Percentiles rank a stretch among this genome's conserved stretches.
Evolutionary conservation across 1,140 invertebrate genomes (phyloP).

Genomic region (Stenopsyche tienmushanensis): DNA sequence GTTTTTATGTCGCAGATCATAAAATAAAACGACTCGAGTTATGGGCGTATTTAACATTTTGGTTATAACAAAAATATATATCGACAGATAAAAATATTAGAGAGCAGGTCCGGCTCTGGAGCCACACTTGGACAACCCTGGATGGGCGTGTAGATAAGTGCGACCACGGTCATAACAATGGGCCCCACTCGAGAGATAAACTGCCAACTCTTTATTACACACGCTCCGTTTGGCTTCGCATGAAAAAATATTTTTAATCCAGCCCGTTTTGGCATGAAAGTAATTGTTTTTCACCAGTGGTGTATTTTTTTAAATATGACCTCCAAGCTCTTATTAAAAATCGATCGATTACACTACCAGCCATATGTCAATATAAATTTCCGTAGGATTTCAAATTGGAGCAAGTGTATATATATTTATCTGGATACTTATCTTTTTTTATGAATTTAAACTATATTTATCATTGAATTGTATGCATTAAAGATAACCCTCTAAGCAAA

Average conservation of each 20-base stretch:
- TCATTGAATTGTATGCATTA: too few species aligned
- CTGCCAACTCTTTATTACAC: conserved; percentile 15
- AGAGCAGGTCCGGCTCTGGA: not conserved
- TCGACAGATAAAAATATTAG: conserved; percentile 4
- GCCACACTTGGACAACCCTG: not conserved
- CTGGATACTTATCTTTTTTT: too few species aligned
- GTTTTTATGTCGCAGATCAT: too few species aligned
- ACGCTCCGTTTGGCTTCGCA: conserved; percentile 3
- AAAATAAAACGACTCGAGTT: not conserved
- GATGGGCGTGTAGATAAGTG: conserved; percentile 2
- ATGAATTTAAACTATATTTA: too few species aligned
- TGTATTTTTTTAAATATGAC: too few species aligned
- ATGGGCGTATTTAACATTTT: not conserved
- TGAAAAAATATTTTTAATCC: not conserved
- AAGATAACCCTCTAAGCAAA: too few species aligned
- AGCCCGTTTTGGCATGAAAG: not conserved
- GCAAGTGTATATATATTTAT: too few species aligned
- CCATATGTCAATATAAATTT: too few species aligned
- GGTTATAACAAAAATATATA: not conserved
- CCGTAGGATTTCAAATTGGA: too few species aligned
- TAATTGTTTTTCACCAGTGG: too few species aligned
- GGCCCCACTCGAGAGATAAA: conserved; percentile 7
- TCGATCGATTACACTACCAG: too few species aligned
- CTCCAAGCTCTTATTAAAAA: too few species aligned
- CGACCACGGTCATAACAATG: not conserved